Evolutionary conservation across 2,113 vertebrate genomes (phyloP).

Genomic region (Cricetomys ansorgei): DNA sequence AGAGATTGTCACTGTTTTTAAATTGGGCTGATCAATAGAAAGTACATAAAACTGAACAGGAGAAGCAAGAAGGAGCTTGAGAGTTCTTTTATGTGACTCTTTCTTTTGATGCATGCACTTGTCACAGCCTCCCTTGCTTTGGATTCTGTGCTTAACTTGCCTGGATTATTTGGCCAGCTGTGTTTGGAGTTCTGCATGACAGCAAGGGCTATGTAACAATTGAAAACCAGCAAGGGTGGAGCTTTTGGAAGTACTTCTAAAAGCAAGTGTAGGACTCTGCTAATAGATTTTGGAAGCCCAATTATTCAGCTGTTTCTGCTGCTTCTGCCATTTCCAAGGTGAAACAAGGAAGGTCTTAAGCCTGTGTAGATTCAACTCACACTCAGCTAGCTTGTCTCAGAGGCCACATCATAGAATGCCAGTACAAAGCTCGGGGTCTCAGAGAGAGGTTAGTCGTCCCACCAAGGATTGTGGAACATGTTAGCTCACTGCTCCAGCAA

Average conservation of each 20-base stretch:
- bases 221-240: background rate
- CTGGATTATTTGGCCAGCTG: constrained; percentile 24
- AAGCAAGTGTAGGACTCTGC: background rate
- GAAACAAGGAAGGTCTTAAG: background rate
- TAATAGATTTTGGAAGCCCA: background rate
- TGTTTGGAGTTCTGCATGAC: background rate
- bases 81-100: background rate
- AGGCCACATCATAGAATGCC: too few relatives aligned
- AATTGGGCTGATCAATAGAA: background rate
- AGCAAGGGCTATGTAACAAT: accelerated
- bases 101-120: background rate
- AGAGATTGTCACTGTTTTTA: background rate
- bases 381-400: background rate
- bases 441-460: background rate
- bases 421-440: background rate
- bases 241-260: background rate
- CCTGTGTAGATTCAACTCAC: background rate
- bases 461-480: accelerated
- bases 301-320: background rate
- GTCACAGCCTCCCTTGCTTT: background rate
- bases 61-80: background rate
- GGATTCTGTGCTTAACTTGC: background rate
- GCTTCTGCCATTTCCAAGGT: background rate
- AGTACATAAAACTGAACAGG: background rate
- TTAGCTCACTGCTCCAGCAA: background rate